These are phyloP conservation scores for Agonopterix heracliana DNA, from an alignment of 2,888 invertebrate genomes.

Conservation along the genomic window DNA sequence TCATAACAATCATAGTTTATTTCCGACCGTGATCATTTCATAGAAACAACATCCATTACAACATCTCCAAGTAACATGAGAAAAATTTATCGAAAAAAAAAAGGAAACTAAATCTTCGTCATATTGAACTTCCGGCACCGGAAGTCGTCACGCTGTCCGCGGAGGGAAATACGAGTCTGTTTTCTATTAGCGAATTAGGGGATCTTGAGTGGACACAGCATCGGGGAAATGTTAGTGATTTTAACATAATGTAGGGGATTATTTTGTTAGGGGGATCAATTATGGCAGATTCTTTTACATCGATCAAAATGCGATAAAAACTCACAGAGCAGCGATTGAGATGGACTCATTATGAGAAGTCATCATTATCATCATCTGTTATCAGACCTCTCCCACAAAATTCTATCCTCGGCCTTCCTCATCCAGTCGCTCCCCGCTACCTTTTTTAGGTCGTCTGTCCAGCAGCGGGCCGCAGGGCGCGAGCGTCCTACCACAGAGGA, in stretches of 20 bases:
- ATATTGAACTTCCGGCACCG: conserved; percentile 53
- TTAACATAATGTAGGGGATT: conserved; percentile 32
- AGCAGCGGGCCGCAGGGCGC: too few species aligned
- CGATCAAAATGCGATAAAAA: background rate
- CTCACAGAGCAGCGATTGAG: background rate
- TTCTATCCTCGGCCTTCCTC: too few species aligned
- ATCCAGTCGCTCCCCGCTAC: too few species aligned
- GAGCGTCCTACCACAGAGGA: too few species aligned
- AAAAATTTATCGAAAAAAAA: background rate
- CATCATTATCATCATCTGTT: too few species aligned
- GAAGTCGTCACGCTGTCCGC: conserved; percentile 57
- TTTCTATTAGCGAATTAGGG: conserved; percentile 73
- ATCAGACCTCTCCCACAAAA: too few species aligned
- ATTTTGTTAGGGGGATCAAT: conserved; percentile 3
- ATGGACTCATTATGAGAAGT: too few species aligned
- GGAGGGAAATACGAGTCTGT: conserved; percentile 59
- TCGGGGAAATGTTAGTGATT: conserved; percentile 34
- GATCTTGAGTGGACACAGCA: conserved; percentile 34
- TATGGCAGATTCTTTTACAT: background rate
- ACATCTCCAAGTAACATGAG: background rate
- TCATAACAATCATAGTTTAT: too few species aligned
- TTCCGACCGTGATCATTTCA: background rate
- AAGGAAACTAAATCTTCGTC: conserved; percentile 17
- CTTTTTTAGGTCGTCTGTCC: too few species aligned
- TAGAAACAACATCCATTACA: background rate